Conservation (phyloP, 2,888 invertebrate species). For the Venusia cambrica region DNA sequence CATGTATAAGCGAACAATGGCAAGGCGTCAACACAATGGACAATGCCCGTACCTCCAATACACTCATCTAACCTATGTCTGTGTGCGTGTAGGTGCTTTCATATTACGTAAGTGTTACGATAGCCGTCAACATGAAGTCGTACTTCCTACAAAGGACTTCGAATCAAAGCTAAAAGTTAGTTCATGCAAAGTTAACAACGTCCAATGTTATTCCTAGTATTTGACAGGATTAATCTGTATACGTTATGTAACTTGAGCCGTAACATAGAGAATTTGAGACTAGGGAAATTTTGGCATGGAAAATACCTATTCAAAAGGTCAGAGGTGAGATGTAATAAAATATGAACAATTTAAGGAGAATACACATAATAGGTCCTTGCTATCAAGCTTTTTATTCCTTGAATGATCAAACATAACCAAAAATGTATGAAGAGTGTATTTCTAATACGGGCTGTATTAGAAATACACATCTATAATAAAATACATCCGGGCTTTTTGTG, state of each 20-base stretch:
- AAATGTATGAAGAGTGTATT: too few relatives aligned
- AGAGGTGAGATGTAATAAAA: too few relatives aligned
- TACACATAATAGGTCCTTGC: too few relatives aligned
- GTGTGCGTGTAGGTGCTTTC: slow-evolving; percentile 52
- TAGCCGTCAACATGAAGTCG: slow-evolving; percentile 32
- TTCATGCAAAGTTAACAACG: slow-evolving; percentile 26
- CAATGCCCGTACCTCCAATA: slow-evolving; percentile 69
- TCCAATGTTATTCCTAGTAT: slow-evolving; percentile 16
- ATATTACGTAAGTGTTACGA: slow-evolving; percentile 53
- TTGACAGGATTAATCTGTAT: slow-evolving; percentile 6
- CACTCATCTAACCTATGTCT: slow-evolving; percentile 63
- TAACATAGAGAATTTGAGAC: too few relatives aligned
- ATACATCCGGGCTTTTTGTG: too few relatives aligned
- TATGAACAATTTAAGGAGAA: too few relatives aligned
- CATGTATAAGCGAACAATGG: slow-evolving; percentile 67
- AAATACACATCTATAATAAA: too few relatives aligned
- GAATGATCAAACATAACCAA: too few relatives aligned
- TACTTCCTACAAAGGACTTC: slow-evolving; percentile 30
- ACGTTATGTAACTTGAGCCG: not conserved
- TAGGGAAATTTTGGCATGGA: too few relatives aligned
- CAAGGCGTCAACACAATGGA: slow-evolving; percentile 74
- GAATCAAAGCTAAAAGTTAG: slow-evolving; percentile 19
- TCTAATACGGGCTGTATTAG: too few relatives aligned
- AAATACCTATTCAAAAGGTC: too few relatives aligned
- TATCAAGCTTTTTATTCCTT: too few relatives aligned